Evolutionary conservation across 2,797 vertebrate genomes (phyloP).

Genomic region (Arnoldichthys spilopterus): DNA sequence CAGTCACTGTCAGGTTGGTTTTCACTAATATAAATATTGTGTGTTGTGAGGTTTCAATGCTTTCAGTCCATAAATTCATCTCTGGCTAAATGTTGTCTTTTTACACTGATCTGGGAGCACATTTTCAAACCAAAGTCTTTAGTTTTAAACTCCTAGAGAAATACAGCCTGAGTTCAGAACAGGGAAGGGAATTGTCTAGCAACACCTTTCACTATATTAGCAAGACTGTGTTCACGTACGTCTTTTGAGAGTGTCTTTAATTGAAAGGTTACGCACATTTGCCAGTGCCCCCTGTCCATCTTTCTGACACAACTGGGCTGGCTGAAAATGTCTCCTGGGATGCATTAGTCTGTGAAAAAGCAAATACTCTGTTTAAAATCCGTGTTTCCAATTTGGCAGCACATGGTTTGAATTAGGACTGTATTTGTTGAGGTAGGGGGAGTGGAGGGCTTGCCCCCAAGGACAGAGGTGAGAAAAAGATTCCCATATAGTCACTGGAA

Average conservation of each 20-base stretch:
- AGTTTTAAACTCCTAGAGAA: neutral
- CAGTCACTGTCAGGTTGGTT: neutral
- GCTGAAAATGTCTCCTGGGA: constrained; percentile 80
- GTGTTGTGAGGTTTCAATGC: neutral
- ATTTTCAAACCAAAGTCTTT: constrained; percentile 26
- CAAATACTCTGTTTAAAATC: constrained; percentile 84
- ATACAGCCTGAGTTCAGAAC: constrained; percentile 23
- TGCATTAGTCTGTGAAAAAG: constrained; percentile 82
- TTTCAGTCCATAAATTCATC: neutral
- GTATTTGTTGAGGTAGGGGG: constrained; percentile 83
- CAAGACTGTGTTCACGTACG: constrained; percentile 73
- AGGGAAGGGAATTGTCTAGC: constrained; percentile 3
- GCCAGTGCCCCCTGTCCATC: constrained; percentile 52
- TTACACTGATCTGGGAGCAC: constrained; percentile 26
- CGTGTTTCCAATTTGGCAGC: constrained; percentile 84
- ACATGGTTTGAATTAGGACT: constrained; percentile 87
- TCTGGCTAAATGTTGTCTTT: neutral
- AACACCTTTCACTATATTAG: constrained; percentile 36
- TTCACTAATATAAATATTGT: constrained; percentile 4
- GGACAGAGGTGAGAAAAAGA: constrained; percentile 79
- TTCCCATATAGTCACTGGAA: constrained; percentile 51
- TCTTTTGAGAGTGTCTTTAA: constrained; percentile 52
- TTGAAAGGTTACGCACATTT: constrained; percentile 67
- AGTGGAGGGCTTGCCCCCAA: constrained; percentile 78
- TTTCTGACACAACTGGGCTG: constrained; percentile 80